Conservation (phyloP, 2,888 invertebrate species). For the Cacoxenus indagator region DNA sequence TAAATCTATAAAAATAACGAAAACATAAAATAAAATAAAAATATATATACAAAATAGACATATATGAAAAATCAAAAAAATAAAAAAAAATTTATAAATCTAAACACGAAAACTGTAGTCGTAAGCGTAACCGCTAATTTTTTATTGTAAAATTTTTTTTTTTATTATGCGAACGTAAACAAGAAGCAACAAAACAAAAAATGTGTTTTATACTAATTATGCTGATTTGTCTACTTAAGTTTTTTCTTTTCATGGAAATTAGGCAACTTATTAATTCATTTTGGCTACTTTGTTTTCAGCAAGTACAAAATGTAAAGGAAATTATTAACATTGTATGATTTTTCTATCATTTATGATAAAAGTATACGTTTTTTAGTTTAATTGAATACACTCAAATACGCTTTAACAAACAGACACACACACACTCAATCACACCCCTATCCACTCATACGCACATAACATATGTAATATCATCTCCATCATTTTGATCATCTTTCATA, state of each 20-base stretch:
- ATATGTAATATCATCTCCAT: neutral
- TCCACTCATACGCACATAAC: neutral
- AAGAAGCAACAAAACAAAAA: no score
- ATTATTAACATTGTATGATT: neutral
- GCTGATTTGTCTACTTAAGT: constrained; percentile 9
- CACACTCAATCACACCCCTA: neutral
- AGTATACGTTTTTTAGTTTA: constrained; percentile 9
- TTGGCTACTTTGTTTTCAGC: neutral
- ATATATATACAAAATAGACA: constrained; percentile 33
- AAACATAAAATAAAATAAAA: constrained; percentile 26
- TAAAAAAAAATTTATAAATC: neutral
- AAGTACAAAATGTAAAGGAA: constrained; percentile 7
- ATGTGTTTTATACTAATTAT: constrained; percentile 16
- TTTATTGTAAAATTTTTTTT: constrained; percentile 33
- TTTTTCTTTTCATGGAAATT: neutral
- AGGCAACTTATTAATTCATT: constrained; percentile 3
- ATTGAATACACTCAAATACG: constrained; percentile 14
- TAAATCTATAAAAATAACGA: constrained; percentile 35
- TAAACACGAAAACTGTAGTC: constrained; percentile 31
- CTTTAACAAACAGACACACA: constrained; percentile 5
- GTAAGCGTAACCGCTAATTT: constrained; percentile 25
- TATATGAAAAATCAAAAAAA: constrained; percentile 4
- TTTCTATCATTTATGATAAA: neutral
- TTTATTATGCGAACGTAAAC: neutral
- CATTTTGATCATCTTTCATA: neutral